Evolutionary conservation across 2,888 invertebrate genomes (phyloP), one percentile per base, ranked within the genome.

Genomic region (Chrysolina americana): DNA sequence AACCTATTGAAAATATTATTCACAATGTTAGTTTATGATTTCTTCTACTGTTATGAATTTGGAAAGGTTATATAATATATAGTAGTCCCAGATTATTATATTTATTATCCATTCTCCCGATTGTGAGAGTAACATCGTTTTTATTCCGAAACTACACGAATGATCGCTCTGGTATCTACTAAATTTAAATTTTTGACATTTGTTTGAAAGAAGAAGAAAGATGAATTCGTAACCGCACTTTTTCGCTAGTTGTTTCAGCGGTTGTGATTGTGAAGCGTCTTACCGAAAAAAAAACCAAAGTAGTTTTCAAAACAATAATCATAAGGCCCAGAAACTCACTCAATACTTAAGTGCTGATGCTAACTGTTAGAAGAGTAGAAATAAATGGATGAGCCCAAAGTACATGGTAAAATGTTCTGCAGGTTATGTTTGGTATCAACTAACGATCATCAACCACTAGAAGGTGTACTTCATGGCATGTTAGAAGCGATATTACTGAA

Each of bases 381-480:
- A 53, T 53, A 53, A 53, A 53, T 53, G 53, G 53, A 53, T 53
- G 53, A 23, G 21, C 5, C 53, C 13, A 21, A 53, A 53, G 5
- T 53, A 21, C 19, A 53, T 53, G 53, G 53, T 17, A 75, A 69
- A 69, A 71, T 75, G 75, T 71, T 75, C 69, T 75, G 75, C 36
- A 75, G 75, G 75, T 75, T 75, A 75, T 75, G 75, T 75, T 68
- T 75, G 28, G 28, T 69, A n/a, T 68, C 65, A 15, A 65, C 68
- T 48, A 48, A 68, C 41, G 71, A 71, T 68, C 69, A 71, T 53
- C 68, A 75, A 53, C 65, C 68, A 36, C 41, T 75, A 56, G 71
- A 75, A 75, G 71, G 71, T 63, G 69, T 71, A 65, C 68, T 75
- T 65, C 69, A 69, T 75, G 71, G 71, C 65, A 75, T 72, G 75